phyloP scores from a whole-genome alignment of 2,888 invertebrate species.

The Diarsia brunnea region DNA sequence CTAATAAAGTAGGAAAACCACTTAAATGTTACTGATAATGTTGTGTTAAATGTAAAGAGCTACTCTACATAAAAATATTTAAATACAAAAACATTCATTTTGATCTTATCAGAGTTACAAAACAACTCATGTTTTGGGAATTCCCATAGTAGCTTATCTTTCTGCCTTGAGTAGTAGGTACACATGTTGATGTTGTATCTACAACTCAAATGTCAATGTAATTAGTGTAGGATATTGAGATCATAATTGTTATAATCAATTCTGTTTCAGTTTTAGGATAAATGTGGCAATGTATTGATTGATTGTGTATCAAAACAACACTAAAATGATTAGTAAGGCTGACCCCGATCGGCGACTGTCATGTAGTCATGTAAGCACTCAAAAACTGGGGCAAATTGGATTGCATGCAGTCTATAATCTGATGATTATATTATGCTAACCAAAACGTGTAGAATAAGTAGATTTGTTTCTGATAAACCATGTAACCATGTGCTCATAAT shows the following conservation, averaged over 20 bases:
- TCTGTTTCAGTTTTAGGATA: constrained; percentile 73
- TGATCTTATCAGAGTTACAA: constrained; percentile 33
- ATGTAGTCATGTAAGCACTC: constrained; percentile 85
- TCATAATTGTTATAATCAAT: constrained; percentile 53
- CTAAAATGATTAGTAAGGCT: constrained; percentile 85
- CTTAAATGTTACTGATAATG: constrained; percentile 41
- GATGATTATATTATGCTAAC: constrained; percentile 65
- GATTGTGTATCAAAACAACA: constrained; percentile 79
- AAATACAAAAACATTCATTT: constrained; percentile 25
- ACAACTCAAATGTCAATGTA: constrained; percentile 18
- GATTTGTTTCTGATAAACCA: constrained; percentile 39
- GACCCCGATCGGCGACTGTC: constrained; percentile 83
- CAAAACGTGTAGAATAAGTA: constrained; percentile 60
- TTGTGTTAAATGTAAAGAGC: constrained; percentile 9
- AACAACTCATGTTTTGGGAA: constrained; percentile 37
- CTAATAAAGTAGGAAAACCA: constrained; percentile 41
- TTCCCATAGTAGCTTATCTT: constrained; percentile 37
- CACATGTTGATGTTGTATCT: background rate
- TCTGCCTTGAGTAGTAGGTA: constrained; percentile 3
- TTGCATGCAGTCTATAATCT: constrained; percentile 70
- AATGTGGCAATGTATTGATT: constrained; percentile 78
- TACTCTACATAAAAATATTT: constrained; percentile 42
- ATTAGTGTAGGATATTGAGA: constrained; percentile 33
- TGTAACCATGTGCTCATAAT: constrained; percentile 66
- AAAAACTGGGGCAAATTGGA: constrained; percentile 82